These are phyloP conservation scores for Catamblyrhynchus diadema DNA, from an alignment of 2,797 vertebrate species.

Conservation along the genomic window DNA sequence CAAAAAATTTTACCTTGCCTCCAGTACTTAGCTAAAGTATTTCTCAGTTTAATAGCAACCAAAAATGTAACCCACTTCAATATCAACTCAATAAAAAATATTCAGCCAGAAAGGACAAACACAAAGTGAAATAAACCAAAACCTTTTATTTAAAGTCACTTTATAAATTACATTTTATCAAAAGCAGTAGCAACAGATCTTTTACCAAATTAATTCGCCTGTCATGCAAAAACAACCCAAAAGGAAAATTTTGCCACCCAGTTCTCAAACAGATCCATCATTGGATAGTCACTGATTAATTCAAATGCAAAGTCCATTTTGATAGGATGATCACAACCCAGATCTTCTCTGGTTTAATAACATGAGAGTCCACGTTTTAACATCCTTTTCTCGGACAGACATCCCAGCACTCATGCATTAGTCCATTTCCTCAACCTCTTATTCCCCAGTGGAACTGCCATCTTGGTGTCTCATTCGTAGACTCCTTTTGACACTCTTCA, in stretches of 20 bases:
- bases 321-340: constrained; percentile 66
- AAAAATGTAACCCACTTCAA: constrained; percentile 27
- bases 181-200: constrained; percentile 32
- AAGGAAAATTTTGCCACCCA: constrained; percentile 8
- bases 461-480: constrained; percentile 91
- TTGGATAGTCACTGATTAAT: constrained; percentile 24
- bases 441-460: constrained; percentile 80
- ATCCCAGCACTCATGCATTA: constrained; percentile 76
- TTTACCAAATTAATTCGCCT: constrained; percentile 38
- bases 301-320: constrained; percentile 70
- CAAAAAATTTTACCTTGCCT: constrained; percentile 34
- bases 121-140: constrained; percentile 68
- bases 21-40: constrained; percentile 45
- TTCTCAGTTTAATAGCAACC: constrained; percentile 40
- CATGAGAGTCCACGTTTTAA: constrained; percentile 74
- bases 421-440: constrained; percentile 78
- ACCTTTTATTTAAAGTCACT: constrained; percentile 75
- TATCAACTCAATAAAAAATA: constrained; percentile 13
- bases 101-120: constrained; percentile 71
- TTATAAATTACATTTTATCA: constrained; percentile 59
- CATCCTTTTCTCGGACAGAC: constrained; percentile 73
- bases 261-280: constrained; percentile 49
- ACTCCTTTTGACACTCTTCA: constrained; percentile 86
- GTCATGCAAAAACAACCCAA: constrained; percentile 13
- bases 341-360: constrained; percentile 75